Base-by-base conservation (phyloP, 2,888 invertebrate species). In the Plagodis dolabraria region DNA sequence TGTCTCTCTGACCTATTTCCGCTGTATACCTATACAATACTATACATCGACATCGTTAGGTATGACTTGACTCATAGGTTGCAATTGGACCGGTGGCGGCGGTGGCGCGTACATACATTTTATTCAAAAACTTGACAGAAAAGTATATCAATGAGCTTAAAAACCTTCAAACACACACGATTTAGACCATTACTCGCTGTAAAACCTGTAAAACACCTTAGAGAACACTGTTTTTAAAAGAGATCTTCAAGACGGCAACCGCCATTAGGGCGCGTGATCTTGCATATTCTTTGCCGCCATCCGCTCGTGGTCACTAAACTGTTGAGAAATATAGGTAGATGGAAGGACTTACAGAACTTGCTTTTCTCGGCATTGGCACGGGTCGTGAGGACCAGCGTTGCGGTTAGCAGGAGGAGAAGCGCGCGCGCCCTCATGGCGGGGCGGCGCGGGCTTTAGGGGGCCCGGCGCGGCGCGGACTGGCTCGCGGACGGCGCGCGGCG, bases 281-380 rank as follows among this genome's bases (percentile, higher is more conserved):
- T 47, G 47, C 50, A 38, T 34, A 57, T 59, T 57, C 61, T 55
- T 67, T 51, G 60, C 65, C 65, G 65, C 65, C 67, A 56, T 48
- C 46, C 49, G 60, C 60, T 56, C 33, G 46, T 42, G 22, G n/a
- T 33, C 11, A n/a, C 9, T 44, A 5, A 35, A 52, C 36, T 52
- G 44, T 38, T 43, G 22, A 42, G 49, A 46, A 58, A 51, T 43
- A 9, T n/a, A 49, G 38, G 8, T 7, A 53, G 49, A 22, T 53
- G 45, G 53, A 55, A 68, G 58, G 62, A 93, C 93, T 92, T 81
- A 93, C 93, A 93, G 87, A 93, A 93, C 77, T 93, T 93, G 86
- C 93, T 93, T 77, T 93, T 93, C 86, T 93, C 93, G 60, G 91
- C 93, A 79, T 85, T 76, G 77, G 74, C 66, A 71, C 75, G 75